Evolutionary conservation across 2,113 vertebrate species (phyloP), one percentile per base, ranked within the genome.

Genomic region (Bubalus kerabau): DNA sequence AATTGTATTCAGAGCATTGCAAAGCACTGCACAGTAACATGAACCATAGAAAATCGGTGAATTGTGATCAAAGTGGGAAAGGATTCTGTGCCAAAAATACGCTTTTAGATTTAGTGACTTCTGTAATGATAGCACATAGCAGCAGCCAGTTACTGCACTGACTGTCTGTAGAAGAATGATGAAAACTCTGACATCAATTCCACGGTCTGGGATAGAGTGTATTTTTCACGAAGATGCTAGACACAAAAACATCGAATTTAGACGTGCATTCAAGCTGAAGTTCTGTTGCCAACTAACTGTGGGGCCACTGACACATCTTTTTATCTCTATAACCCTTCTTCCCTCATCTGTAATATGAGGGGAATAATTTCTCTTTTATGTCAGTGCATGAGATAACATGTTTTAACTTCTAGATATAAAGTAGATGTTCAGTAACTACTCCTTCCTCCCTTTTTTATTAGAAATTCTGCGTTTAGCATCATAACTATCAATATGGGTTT

Each of bases 41-140:
- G 62, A 76, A 67, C 52, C 62, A 26, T 0, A 24, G 52, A 52
- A n/a, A 62, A 60, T 0, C 56, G 15, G 26, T 6, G 32, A 87
- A 83, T 40, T 67, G n/a, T 17, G n/a, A 50, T 80, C 40, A 60
- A 76, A 92, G 46, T 40, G 28, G n/a, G 21, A 76, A 76, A 54
- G 3, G 52, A 28, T 62, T 71, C 19, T 32, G 28, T 1, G 30
- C n/a, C 56, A 36, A 80, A 81, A 86, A 57, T 52, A 80, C 43
- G 60, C 26, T 88, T 85, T 95, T 11, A 57, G 74, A 50, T 46
- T 36, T 54, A 60, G 40, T 83, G 85, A 50, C 15, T 91, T 97
- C 52, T 48, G 23, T 19, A 95, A 84, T 16, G 21, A 94, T 6
- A 83, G 16, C 19, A 28, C 15, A n/a, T 28, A 30, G 24, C 50